A percentile compares a stretch with the other conserved stretches of the same genome.
phyloP scores from a whole-genome alignment of 2,797 vertebrate species.

The Catharus ustulatus region DNA sequence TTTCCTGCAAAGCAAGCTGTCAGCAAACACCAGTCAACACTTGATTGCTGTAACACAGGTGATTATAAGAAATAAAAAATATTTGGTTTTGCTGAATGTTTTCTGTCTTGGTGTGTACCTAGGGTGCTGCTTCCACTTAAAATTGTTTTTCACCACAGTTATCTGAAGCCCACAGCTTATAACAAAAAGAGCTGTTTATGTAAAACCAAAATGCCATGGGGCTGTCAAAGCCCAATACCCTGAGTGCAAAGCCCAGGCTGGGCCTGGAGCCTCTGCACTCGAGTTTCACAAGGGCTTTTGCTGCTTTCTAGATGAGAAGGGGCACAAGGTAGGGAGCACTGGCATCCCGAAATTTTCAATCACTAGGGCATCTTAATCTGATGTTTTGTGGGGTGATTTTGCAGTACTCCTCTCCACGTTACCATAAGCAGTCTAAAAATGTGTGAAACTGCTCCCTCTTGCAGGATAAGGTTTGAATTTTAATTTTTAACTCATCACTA shows the following conservation, averaged over 20 bases:
- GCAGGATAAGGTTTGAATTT: constrained; percentile 5
- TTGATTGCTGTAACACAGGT: not conserved
- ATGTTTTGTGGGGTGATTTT: not conserved
- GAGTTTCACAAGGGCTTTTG: not conserved
- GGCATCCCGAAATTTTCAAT: not conserved
- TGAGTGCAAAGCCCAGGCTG: not conserved
- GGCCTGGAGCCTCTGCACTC: not conserved
- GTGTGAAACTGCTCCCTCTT: not conserved
- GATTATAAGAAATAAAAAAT: not conserved
- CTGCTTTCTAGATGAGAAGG: not conserved
- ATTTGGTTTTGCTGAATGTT: not conserved
- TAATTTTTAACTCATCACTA: not conserved
- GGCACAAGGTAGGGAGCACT: not conserved
- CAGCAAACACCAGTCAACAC: not conserved
- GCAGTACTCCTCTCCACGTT: not conserved
- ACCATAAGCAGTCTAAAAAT: not conserved
- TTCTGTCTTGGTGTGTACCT: not conserved
- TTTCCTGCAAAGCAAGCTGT: not conserved
- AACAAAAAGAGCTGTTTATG: constrained; percentile 9
- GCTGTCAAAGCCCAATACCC: constrained; percentile 2
- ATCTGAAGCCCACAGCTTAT: not conserved
- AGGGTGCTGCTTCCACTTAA: not conserved
- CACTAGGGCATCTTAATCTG: not conserved
- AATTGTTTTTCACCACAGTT: not conserved
- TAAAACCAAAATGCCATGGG: not conserved